These are phyloP conservation scores for Melanostoma mellinum DNA, from an alignment of 2,888 invertebrate species.

Conservation along the genomic window DNA sequence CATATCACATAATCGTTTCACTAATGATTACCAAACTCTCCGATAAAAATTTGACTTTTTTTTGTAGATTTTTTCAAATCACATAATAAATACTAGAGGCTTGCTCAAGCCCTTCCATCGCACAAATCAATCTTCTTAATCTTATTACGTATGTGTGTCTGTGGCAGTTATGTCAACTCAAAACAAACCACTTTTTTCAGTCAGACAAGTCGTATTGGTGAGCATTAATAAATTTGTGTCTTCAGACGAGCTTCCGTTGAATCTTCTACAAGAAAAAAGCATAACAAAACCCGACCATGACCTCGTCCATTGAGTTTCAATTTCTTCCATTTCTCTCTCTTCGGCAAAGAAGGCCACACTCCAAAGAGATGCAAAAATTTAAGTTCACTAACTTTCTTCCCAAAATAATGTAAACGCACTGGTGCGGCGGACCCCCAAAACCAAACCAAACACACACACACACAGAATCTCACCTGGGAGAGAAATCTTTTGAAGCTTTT, in stretches of 20 bases:
- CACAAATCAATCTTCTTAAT: constrained; percentile 61
- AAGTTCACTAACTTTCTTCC: constrained; percentile 44
- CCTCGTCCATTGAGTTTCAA: constrained; percentile 65
- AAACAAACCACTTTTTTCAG: constrained; percentile 11
- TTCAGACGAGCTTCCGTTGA: constrained; percentile 42
- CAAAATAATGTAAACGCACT: not conserved
- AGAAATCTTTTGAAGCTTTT: constrained; percentile 58
- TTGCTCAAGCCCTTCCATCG: constrained; percentile 57
- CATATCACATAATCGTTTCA: constrained; percentile 27
- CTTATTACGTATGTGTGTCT: constrained; percentile 46
- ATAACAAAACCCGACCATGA: constrained; percentile 66
- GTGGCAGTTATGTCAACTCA: constrained; percentile 54
- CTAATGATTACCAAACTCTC: constrained; percentile 23
- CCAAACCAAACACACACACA: not conserved
- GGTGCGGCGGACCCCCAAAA: constrained; percentile 23
- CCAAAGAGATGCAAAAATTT: constrained; percentile 43
- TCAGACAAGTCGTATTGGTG: constrained; percentile 12
- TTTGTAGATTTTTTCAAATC: constrained; percentile 24
- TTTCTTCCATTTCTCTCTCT: not conserved
- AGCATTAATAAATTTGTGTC: constrained; percentile 42
- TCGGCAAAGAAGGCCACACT: not conserved
- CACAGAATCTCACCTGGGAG: constrained; percentile 24
- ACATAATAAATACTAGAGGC: constrained; percentile 45
- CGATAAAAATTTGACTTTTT: constrained; percentile 9
- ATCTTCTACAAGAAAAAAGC: not conserved